Percentiles rank a stretch among this genome's conserved stretches.
Conservation (phyloP, 2,797 vertebrate genomes). For the Acridotheres tristis region DNA sequence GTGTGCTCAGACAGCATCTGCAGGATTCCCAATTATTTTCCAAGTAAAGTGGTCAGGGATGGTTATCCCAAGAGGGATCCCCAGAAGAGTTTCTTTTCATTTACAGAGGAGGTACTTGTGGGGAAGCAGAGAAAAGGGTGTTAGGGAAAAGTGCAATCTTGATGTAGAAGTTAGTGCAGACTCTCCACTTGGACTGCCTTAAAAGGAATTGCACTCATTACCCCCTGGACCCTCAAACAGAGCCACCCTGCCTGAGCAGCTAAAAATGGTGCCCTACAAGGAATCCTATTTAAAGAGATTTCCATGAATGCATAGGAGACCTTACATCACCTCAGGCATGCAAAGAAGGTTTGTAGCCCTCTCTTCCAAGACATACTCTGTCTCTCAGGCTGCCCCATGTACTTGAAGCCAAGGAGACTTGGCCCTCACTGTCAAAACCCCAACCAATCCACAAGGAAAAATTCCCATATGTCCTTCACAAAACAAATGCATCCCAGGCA, state of each 20-base stretch:
- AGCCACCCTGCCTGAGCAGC: not conserved
- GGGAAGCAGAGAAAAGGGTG: not conserved
- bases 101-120: not conserved
- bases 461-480: not conserved
- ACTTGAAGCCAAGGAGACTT: not conserved
- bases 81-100: not conserved
- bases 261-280: not conserved
- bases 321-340: not conserved
- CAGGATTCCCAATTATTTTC: not conserved
- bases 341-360: not conserved
- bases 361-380: not conserved
- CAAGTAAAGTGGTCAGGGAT: not conserved
- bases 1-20: conserved; percentile 11
- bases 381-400: not conserved
- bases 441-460: not conserved
- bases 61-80: not conserved
- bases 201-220: not conserved
- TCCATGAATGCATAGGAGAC: not conserved
- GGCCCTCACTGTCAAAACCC: not conserved
- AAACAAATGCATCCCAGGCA: not conserved
- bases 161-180: not conserved
- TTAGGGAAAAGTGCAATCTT: not conserved
- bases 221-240: not conserved
- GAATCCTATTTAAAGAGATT: not conserved
- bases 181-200: not conserved